A percentile compares a stretch with the other conserved stretches of the same genome.
Evolutionary conservation across 2,797 vertebrate genomes (phyloP).

Genomic region (Danio tinwini): DNA sequence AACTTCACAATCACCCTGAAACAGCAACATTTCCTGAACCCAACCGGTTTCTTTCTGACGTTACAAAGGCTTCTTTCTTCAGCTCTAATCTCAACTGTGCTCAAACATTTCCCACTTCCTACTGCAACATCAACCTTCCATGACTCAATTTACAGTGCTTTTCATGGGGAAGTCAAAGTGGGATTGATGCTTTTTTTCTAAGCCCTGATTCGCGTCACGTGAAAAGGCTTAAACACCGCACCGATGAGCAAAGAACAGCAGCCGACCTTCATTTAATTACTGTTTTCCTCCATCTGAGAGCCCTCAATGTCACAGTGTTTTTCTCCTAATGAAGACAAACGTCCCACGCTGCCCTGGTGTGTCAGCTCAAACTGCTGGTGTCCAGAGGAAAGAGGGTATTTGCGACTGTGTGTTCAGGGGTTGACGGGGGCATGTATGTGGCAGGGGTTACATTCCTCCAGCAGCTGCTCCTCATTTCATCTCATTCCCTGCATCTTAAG

Average conservation of each 20-base stretch:
- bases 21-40: neutral
- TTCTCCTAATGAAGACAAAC: constrained; percentile 25
- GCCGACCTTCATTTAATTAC: neutral
- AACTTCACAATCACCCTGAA: neutral
- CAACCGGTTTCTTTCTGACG: neutral
- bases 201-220: neutral
- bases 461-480: constrained; percentile 76
- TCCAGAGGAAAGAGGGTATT: neutral
- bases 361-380: constrained; percentile 24
- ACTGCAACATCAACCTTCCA: constrained; percentile 13
- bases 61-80: neutral
- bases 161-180: neutral
- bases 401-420: neutral
- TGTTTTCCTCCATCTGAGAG: neutral
- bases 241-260: neutral
- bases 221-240: neutral
- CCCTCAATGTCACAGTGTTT: constrained; percentile 10
- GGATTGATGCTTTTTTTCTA: neutral
- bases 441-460: constrained; percentile 65
- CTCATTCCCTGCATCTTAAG: constrained; percentile 54
- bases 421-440: constrained; percentile 15
- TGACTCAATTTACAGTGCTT: neutral
- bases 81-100: neutral
- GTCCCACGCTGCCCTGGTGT: constrained; percentile 2
- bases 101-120: neutral